Evolutionary conservation across 2,797 vertebrate species (phyloP).

Genomic region (Sus cebifrons): DNA sequence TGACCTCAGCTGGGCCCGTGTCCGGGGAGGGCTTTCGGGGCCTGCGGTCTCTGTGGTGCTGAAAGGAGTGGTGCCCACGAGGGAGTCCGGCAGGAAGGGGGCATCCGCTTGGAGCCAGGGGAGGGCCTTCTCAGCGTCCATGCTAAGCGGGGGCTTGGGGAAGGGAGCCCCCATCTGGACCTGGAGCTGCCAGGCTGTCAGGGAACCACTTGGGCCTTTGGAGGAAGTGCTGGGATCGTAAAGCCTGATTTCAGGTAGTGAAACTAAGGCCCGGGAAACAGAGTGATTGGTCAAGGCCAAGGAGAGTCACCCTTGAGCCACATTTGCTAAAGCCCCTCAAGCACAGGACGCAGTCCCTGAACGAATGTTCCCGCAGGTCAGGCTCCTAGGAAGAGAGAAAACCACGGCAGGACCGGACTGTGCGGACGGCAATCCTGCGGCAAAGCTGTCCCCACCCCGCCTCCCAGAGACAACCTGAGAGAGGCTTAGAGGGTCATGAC

Average conservation of each 20-base stretch:
- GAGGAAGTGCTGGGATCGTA: constrained; percentile 58
- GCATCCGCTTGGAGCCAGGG: background rate
- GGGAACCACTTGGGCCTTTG: background rate
- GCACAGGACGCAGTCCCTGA: background rate
- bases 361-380: background rate
- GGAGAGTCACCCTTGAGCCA: constrained; percentile 67
- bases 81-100: background rate
- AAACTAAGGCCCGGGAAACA: constrained; percentile 73
- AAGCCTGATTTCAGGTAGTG: constrained; percentile 77
- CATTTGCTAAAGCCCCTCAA: constrained; percentile 52
- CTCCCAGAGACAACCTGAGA: background rate
- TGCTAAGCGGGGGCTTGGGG: fast-evolving
- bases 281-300: constrained; percentile 74
- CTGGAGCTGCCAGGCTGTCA: background rate
- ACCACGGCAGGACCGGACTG: no score
- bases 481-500: background rate
- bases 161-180: no score
- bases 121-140: background rate
- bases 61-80: background rate
- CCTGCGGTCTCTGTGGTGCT: background rate
- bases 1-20: fast-evolving
- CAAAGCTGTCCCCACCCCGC: background rate
- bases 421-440: fast-evolving
- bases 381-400: background rate
- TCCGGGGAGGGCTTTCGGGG: background rate